Conservation (phyloP, 2,797 vertebrate species). For the Triplophysa bombifrons region DNA sequence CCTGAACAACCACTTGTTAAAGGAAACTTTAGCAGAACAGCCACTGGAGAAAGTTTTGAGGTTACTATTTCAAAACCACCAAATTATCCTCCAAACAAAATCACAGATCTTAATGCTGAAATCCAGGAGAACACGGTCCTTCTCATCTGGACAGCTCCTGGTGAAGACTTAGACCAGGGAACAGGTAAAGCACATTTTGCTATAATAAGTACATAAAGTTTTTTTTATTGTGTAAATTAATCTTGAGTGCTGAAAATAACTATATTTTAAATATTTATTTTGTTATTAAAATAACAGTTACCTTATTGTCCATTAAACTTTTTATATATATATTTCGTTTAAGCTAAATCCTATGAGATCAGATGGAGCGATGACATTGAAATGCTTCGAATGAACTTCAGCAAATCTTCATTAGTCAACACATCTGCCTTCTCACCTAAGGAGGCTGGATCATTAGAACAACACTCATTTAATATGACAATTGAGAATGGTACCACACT, state of each 20-base stretch:
- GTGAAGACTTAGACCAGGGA: slow-evolving; percentile 69
- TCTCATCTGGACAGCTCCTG: slow-evolving; percentile 72
- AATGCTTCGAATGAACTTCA: slow-evolving; percentile 65
- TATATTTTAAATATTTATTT: no score
- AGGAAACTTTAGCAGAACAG: slow-evolving; percentile 61
- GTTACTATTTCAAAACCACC: neutral
- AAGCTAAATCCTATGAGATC: slow-evolving; percentile 72
- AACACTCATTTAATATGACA: slow-evolving; percentile 60
- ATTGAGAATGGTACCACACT: slow-evolving; percentile 55
- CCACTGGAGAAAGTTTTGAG: slow-evolving; percentile 35
- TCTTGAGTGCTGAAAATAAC: neutral
- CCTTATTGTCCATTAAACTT: neutral
- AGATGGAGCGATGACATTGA: slow-evolving; percentile 65
- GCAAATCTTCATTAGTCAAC: slow-evolving; percentile 60
- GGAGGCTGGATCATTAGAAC: slow-evolving; percentile 63
- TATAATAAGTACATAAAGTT: neutral
- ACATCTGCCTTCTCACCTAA: slow-evolving; percentile 58
- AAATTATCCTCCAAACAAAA: slow-evolving; percentile 57
- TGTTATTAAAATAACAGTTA: neutral
- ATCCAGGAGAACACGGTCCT: slow-evolving; percentile 2
- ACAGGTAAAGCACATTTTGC: slow-evolving; percentile 60
- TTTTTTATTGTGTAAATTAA: neutral
- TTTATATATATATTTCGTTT: slow-evolving; percentile 41
- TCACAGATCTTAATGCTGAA: slow-evolving; percentile 67
- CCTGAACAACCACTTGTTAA: slow-evolving; percentile 36